Conservation (phyloP, 1,140 invertebrate genomes). For the Drosophila pseudoobscura region DNA sequence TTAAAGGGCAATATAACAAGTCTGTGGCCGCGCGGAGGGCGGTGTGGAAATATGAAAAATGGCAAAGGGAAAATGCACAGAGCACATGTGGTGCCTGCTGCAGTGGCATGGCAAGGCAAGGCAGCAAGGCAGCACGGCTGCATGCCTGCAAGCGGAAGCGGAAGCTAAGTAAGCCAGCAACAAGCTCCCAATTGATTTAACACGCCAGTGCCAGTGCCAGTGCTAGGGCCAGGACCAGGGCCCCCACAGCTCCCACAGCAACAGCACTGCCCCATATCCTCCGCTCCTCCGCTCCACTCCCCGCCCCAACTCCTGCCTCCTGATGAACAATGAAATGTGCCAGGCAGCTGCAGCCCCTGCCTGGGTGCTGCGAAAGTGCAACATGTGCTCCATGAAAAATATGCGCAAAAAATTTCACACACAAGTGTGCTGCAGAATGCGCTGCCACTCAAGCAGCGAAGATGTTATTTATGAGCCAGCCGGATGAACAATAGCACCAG, state of each 20-base stretch:
- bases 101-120: constrained; percentile 12
- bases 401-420: constrained; percentile 49
- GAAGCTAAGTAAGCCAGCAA: constrained; percentile 75
- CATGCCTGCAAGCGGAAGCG: constrained; percentile 50
- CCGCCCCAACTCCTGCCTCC: constrained; percentile 3
- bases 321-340: constrained; percentile 60
- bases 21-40: constrained; percentile 1
- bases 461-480: constrained; percentile 57
- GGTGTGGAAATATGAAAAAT: constrained; percentile 63
- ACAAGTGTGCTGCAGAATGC: constrained; percentile 53
- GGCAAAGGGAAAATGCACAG: constrained; percentile 41
- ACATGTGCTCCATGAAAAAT: constrained; percentile 61
- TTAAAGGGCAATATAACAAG: constrained; percentile 52
- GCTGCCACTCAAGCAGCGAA: constrained; percentile 59
- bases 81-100: constrained; percentile 57
- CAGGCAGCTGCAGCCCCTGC: constrained; percentile 16
- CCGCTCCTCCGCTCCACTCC: too few species aligned
- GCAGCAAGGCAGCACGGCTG: constrained; percentile 12
- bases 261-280: not conserved
- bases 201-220: constrained; percentile 37
- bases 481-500: constrained; percentile 49
- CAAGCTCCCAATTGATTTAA: constrained; percentile 80
- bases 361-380: constrained; percentile 46
- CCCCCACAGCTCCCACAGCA: too few species aligned
- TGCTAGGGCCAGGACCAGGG: constrained; percentile 4